Evolutionary conservation across 2,113 vertebrate genomes (phyloP), one percentile per base, ranked within the genome.

Genomic region (Silurus glanis): DNA sequence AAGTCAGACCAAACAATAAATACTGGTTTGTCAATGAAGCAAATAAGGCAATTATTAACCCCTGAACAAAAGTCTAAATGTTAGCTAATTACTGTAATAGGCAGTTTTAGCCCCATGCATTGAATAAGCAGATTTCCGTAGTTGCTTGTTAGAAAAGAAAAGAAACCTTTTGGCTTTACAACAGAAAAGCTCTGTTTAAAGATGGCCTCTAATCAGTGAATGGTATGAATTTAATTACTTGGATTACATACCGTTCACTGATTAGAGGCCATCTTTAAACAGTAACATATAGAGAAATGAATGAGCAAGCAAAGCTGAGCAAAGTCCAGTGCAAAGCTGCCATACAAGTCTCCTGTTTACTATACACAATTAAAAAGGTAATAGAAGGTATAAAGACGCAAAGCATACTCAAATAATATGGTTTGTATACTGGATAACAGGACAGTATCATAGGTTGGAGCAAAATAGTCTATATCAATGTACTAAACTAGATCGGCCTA

Each of bases 1-100:
- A 71, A 86, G 66, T 51, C 47, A 62, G 58, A 53, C 45, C 67
- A 64, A 61, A 59, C n/a, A 21, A 58, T 45, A 82, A 86, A 85
- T 58, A n/a, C 16, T 53, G 47, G 19, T 21, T 67, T 67, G 59
- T 17, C 25, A 80, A 28, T 56, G 51, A 47, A 72, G 55, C 59
- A 66, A 13, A n/a, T 75, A 51, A 25, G 47, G 55, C 66, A 69
- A 76, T 62, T n/a, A 71, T 71, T 59, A 72, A 69, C 55, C 79
- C 37, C 47, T 37, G 61, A 37, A 14, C 23, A 61, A 58, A 66
- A 28, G 4, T 55, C 12, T 67, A 55, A 0, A 83, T 61, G 21
- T 37, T 45, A 6, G 8, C 13, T 79, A 58, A 25, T 76, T 56
- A 56, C 13, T 58, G 16, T 58, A 16, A 61, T 80, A 25, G 28